These are phyloP conservation scores for Hemicordylus capensis DNA, from an alignment of 2,113 vertebrate species.

Conservation along the genomic window DNA sequence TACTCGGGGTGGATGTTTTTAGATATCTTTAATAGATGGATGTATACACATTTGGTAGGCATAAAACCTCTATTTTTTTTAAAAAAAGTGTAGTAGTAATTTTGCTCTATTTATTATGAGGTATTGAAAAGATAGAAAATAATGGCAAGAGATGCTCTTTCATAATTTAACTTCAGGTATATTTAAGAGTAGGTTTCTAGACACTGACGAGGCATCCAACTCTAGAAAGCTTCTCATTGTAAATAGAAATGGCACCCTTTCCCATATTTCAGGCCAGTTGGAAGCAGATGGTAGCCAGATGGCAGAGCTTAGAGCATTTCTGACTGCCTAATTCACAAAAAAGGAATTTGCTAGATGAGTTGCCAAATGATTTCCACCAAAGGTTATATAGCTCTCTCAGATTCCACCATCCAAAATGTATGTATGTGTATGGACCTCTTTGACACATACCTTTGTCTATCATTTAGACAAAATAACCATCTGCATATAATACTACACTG, in stretches of 20 bases:
- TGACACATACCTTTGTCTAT: rapidly evolving
- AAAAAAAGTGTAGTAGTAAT: not conserved
- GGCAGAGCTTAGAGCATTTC: not conserved
- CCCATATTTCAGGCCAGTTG: not conserved
- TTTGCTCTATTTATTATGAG: not conserved
- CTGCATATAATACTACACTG: not conserved
- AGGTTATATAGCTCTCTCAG: not conserved
- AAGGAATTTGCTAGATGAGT: not conserved
- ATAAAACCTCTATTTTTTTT: no score
- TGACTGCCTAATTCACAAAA: not conserved
- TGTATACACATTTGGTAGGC: no score
- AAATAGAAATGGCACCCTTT: not conserved
- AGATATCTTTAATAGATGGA: no score
- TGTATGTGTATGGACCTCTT: not conserved
- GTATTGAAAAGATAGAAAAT: not conserved
- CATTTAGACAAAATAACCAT: rapidly evolving
- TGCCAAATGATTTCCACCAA: not conserved
- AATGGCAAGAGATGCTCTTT: no score
- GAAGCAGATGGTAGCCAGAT: not conserved
- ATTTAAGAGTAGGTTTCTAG: not conserved
- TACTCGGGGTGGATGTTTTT: no score
- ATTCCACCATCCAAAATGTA: not conserved
- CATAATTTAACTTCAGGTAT: no score
- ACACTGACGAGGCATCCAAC: not conserved
- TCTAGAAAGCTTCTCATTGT: not conserved